Conservation (phyloP, 2,888 invertebrate genomes). For the Oconnorella tubifera region DNA sequence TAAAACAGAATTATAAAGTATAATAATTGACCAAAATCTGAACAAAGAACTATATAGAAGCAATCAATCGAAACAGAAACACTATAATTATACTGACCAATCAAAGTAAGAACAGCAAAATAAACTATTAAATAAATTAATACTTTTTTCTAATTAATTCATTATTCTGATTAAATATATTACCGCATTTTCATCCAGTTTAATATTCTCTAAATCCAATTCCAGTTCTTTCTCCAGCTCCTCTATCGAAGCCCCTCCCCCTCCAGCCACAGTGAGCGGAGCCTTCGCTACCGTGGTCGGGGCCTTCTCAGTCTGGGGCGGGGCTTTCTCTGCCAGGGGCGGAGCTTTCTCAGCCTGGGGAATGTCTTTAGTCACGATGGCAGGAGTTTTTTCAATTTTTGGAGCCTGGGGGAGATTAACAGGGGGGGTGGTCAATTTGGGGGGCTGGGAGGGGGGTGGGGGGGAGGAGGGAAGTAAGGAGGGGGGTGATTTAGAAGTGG, state of each 20-base stretch:
- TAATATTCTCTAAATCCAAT: conserved; percentile 76
- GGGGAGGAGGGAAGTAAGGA: conserved; percentile 44
- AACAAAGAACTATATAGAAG: too few relatives aligned
- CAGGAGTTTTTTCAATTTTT: not conserved
- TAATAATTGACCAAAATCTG: too few relatives aligned
- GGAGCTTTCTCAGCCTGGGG: not conserved
- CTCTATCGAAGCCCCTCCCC: too few relatives aligned
- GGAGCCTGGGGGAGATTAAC: conserved; percentile 4
- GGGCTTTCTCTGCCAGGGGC: not conserved
- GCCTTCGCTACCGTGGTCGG: conserved; percentile 25
- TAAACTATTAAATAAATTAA: too few relatives aligned
- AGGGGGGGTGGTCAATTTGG: not conserved
- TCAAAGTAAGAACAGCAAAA: too few relatives aligned
- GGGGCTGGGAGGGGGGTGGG: not conserved
- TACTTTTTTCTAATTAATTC: conserved; percentile 8
- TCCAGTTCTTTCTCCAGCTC: conserved; percentile 71
- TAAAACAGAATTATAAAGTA: too few relatives aligned
- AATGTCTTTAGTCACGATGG: not conserved
- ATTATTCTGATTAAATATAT: conserved; percentile 60
- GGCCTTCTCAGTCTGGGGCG: conserved; percentile 4
- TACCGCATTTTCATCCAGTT: conserved; percentile 75
- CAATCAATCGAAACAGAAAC: too few relatives aligned
- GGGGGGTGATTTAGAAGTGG: conserved; percentile 18
- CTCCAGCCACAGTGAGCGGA: conserved; percentile 54
- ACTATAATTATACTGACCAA: too few relatives aligned